A percentile compares a stretch with the other conserved stretches of the same genome.
Conservation (phyloP, 2,888 invertebrate species). For the Neuroscelio doddi region DNA sequence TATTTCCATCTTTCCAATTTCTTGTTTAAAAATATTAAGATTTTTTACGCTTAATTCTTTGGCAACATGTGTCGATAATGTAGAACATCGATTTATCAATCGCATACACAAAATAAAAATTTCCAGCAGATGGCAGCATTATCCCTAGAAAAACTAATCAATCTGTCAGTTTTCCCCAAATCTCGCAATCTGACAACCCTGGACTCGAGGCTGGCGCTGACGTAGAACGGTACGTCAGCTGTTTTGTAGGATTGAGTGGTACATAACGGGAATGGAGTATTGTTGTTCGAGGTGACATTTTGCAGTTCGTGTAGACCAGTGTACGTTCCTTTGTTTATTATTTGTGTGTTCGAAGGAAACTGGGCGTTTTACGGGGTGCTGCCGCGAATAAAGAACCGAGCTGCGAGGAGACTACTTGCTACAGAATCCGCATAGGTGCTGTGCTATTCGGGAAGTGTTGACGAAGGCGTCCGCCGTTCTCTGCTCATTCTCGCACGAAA, state of each 20-base stretch:
- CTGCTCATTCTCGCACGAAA: neutral
- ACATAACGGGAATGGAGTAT: conserved; percentile 52
- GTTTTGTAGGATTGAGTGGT: conserved; percentile 57
- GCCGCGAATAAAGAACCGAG: conserved; percentile 4
- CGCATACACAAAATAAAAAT: too few species aligned
- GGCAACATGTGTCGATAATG: too few species aligned
- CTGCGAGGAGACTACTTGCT: too few species aligned
- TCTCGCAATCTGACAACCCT: neutral
- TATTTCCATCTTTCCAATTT: too few species aligned
- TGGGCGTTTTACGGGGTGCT: neutral
- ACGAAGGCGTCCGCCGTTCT: neutral
- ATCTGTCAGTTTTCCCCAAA: neutral
- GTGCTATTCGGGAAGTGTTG: neutral
- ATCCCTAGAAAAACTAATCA: neutral
- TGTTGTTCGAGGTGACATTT: conserved; percentile 52
- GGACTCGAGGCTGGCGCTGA: conserved; percentile 45
- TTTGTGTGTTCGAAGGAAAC: neutral
- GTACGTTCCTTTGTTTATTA: conserved; percentile 53
- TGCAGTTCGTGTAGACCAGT: conserved; percentile 42
- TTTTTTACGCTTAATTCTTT: too few species aligned
- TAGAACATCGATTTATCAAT: too few species aligned
- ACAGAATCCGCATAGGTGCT: neutral
- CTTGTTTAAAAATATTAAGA: too few species aligned
- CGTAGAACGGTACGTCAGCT: conserved; percentile 64
- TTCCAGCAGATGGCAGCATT: neutral